A percentile compares a stretch with the other conserved stretches of the same genome.
phyloP scores from a whole-genome alignment of 2,113 vertebrate species.

The Pleuronectes platessa region DNA sequence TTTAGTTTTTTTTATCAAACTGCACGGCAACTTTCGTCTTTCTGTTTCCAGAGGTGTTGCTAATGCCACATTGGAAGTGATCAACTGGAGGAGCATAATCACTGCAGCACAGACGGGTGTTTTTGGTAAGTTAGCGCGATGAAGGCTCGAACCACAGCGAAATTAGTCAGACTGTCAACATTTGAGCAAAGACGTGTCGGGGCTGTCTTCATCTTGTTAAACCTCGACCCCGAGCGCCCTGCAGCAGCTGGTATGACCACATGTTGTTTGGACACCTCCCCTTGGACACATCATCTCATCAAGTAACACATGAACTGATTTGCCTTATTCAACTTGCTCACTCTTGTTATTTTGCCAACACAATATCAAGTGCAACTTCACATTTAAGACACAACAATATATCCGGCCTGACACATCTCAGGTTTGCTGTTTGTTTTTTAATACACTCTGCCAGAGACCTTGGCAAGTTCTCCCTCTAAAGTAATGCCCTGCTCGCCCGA shows the following conservation, averaged over 20 bases:
- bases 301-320: not conserved
- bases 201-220: conserved; percentile 13
- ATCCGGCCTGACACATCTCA: not conserved
- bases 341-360: not conserved
- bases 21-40: conserved; percentile 5
- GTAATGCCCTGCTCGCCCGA: not conserved
- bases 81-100: conserved; percentile 1
- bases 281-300: not conserved
- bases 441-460: not conserved
- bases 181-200: conserved; percentile 24
- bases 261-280: not conserved
- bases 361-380: not conserved
- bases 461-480: not conserved
- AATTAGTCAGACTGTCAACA: conserved; percentile 26
- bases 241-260: conserved; percentile 10
- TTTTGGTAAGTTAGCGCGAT: not conserved
- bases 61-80: conserved; percentile 26
- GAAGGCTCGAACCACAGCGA: conserved; percentile 18
- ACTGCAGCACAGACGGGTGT: not conserved
- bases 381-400: not conserved
- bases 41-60: conserved; percentile 21
- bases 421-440: not conserved
- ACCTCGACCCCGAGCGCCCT: conserved; percentile 13
- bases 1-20: conserved; percentile 37
- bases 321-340: not conserved